Evolutionary conservation across 53 echinoderm and acorn worm species (phyloP).

Genomic region (Luidia sarsii): DNA sequence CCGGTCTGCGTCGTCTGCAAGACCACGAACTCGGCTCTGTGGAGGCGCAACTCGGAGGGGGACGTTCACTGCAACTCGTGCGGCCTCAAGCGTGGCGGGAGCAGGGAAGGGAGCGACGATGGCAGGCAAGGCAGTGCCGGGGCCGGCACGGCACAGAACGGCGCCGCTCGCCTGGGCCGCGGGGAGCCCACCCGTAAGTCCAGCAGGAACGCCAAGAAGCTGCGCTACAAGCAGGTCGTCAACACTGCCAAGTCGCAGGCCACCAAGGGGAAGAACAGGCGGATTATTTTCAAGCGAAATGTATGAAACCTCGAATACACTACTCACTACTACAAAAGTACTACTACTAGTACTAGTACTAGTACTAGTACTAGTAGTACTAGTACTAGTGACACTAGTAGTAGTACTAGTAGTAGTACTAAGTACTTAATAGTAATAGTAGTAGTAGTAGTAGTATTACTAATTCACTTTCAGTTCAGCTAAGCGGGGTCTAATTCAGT

Average conservation of each 20-base stretch:
- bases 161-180: conserved; percentile 43
- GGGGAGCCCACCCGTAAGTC: conserved; percentile 70
- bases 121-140: conserved; percentile 27
- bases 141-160: conserved; percentile 57
- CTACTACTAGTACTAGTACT: no score
- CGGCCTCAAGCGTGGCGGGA: conserved; percentile 44
- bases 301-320: no score
- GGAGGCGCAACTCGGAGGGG: conserved; percentile 73
- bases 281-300: conserved; percentile 94
- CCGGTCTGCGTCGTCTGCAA: conserved; percentile 86
- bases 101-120: conserved; percentile 37
- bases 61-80: conserved; percentile 81
- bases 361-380: no score
- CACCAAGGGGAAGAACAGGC: conserved; percentile 91
- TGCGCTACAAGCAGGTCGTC: conserved; percentile 76
- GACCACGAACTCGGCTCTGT: conserved; percentile 77
- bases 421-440: no score
- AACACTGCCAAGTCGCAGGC: conserved; percentile 79
- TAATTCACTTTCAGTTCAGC: no score
- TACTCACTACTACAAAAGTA: no score
- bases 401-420: background rate
- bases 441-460: no score
- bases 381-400: no score
- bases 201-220: conserved; percentile 68
- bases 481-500: no score